phyloP scores from a whole-genome alignment of 2,888 invertebrate species.

The Alloscopus bannaensis region DNA sequence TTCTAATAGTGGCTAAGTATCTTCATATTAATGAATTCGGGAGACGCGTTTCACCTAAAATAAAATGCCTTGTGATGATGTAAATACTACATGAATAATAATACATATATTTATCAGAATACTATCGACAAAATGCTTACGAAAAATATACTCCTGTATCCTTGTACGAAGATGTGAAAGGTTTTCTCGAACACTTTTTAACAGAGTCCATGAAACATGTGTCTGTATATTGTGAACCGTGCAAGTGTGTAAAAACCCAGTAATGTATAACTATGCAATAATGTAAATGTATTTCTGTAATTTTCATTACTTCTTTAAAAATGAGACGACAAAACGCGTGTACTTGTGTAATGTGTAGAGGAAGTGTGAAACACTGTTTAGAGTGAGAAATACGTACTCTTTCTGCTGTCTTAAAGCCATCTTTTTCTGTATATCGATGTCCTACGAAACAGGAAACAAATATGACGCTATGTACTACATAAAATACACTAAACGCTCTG shows the following conservation, averaged over 20 bases:
- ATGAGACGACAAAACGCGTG: no score
- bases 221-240: no score
- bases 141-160: conserved; percentile 54
- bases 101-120: conserved; percentile 3
- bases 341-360: no score
- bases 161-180: neutral
- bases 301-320: conserved; percentile 41
- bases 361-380: no score
- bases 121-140: conserved; percentile 9
- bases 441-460: no score
- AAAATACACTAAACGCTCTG: neutral
- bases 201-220: no score
- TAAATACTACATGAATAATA: conserved; percentile 57
- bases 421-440: no score
- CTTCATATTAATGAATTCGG: conserved; percentile 21
- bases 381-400: no score
- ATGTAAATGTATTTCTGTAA: conserved; percentile 40
- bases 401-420: no score
- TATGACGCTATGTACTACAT: conserved; percentile 9
- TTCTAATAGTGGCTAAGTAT: conserved; percentile 15
- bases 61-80: conserved; percentile 64
- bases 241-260: neutral
- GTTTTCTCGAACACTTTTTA: neutral
- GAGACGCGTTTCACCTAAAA: conserved; percentile 32
- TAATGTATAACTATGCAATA: conserved; percentile 42